Conservation (phyloP, 2,797 vertebrate genomes). For the Borostomias antarcticus region DNA sequence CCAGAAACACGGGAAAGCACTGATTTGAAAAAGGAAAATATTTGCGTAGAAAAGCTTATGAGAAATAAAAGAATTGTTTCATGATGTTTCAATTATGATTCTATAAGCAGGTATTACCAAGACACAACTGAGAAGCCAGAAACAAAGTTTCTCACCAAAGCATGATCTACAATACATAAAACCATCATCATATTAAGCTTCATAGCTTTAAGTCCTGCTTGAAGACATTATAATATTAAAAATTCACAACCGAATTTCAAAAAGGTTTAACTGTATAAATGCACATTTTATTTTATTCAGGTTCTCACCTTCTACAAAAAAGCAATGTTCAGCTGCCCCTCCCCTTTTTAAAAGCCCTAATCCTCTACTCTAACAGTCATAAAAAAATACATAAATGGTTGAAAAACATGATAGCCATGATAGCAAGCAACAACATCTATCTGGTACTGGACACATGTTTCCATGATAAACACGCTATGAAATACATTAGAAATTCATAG, state of each 20-base stretch:
- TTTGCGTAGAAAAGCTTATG: no score
- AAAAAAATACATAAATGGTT: constrained; percentile 40
- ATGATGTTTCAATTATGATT: no score
- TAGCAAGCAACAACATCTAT: constrained; percentile 38
- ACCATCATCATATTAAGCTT: no score
- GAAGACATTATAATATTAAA: not conserved
- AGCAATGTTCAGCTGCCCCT: constrained; percentile 2
- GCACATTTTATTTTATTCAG: constrained; percentile 60
- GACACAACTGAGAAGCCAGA: no score
- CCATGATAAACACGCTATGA: constrained; percentile 43
- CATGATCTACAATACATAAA: no score
- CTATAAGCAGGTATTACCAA: no score
- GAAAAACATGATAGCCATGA: constrained; percentile 22
- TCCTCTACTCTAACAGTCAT: constrained; percentile 42
- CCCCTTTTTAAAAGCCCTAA: constrained; percentile 28
- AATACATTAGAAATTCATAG: constrained; percentile 38
- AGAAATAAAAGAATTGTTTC: no score
- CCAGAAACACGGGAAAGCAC: no score
- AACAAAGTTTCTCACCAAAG: no score
- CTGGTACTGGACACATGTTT: constrained; percentile 54
- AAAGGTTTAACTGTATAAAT: constrained; percentile 49
- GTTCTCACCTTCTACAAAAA: constrained; percentile 38
- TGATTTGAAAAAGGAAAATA: no score
- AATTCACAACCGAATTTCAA: constrained; percentile 23
- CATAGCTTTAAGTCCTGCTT: no score